Evolutionary conservation across 2,113 vertebrate genomes (phyloP), one percentile per base, ranked within the genome.

Genomic region (Astatoreochromis straeleni): DNA sequence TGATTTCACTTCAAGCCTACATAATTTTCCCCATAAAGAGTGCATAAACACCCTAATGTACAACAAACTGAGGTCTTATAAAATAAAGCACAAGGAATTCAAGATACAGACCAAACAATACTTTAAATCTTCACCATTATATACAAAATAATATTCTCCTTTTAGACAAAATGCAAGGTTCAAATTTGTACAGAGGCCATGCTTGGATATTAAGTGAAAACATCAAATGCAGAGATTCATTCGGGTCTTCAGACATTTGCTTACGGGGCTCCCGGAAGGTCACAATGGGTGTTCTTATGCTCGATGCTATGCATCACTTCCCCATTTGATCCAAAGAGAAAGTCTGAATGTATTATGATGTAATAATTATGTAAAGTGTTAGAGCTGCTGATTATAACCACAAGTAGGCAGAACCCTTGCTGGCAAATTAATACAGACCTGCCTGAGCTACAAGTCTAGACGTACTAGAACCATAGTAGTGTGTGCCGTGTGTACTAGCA

Each of bases 1-100:
- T 57, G 51, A 78, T 65, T 84, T 75, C 4, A 45, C 17, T 47
- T 83, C 58, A 73, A 17, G 70, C 1, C 84, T 53, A 49, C 29
- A 12, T 35, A 5, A 13, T 31, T 60, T 26, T 33, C 6, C 26
- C 40, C n/a, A 68, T 1, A 68, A 7, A 60, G 3, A 54, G n/a
- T 33, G 6, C 19, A 31, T 17, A 73, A 54, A 11, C 31, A 45
- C 38, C 47, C 17, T 4, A 21, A 42, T 17, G 11, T n/a, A 53
- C 29, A 47, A 24, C 13, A 12, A 40, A 10, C 14, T 5, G 16
- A 58, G 45, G 8, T 16, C 2, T 73, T 68, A 35, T 13, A 24
- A 63, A 75, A 60, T 47, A 26, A 78, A 58, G n/a, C 31, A 40
- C 51, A 57, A 53, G 1, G 9, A 57, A 51, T 35, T 83, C 21